Percentiles rank a stretch among this genome's conserved stretches.
phyloP scores from a whole-genome alignment of 2,113 vertebrate species.

The Emydocephalus ijimae region DNA sequence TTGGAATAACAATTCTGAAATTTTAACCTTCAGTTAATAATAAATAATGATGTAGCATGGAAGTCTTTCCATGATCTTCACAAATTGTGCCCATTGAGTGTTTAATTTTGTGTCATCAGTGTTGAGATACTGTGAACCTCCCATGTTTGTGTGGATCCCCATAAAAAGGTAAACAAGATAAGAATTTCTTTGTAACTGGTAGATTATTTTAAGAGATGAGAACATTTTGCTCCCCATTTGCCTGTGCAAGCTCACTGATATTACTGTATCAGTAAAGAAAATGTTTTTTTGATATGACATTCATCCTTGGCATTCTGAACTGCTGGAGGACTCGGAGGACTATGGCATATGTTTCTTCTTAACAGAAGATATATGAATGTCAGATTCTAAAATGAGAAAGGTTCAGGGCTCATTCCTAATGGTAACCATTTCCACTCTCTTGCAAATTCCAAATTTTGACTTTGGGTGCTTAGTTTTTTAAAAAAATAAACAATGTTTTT shows the following conservation, averaged over 20 bases:
- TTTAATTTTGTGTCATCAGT: background rate
- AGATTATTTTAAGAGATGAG: background rate
- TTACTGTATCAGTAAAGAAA: background rate
- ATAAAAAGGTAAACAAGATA: background rate
- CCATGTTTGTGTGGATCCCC: background rate
- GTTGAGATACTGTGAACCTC: background rate
- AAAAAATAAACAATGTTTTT: background rate
- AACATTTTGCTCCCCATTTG: background rate
- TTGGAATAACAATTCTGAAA: background rate
- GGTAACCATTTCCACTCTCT: background rate
- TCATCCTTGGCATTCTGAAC: background rate
- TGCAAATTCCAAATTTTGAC: background rate
- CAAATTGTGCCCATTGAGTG: background rate
- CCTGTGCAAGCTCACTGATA: background rate
- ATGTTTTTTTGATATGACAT: background rate
- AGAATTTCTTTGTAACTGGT: background rate
- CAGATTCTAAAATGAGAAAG: background rate
- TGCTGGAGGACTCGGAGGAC: background rate
- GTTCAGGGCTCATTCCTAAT: background rate
- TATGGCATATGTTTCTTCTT: background rate
- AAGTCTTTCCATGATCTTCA: background rate
- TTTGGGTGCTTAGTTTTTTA: background rate
- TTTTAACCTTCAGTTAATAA: background rate
- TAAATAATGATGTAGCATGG: background rate
- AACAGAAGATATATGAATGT: background rate